A percentile compares a stretch with the other conserved stretches of the same genome.
Conservation (phyloP, 2,113 vertebrate species). For the Oncorhynchus keta region DNA sequence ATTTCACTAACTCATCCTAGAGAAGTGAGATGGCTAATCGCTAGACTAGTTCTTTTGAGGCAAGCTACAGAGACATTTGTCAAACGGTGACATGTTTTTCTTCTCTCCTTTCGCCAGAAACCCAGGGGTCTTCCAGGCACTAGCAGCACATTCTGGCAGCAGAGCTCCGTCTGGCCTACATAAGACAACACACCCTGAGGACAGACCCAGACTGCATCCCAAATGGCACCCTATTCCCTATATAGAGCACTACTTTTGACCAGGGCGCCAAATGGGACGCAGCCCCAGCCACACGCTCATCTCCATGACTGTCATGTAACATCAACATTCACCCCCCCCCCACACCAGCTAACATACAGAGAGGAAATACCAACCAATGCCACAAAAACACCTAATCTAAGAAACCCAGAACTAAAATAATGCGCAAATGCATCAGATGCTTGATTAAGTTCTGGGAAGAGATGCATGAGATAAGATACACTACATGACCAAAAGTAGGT, state of each 20-base stretch:
- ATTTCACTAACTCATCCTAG: background rate
- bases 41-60: constrained; percentile 3
- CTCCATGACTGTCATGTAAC: constrained; percentile 25
- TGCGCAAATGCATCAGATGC: too few species aligned
- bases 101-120: background rate
- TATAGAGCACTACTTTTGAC: too few species aligned
- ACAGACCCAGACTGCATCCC: background rate
- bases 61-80: constrained; percentile 4
- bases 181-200: constrained; percentile 11
- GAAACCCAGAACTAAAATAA: too few species aligned
- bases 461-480: too few species aligned
- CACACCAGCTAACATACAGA: too few species aligned
- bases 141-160: constrained; percentile 12
- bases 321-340: constrained; percentile 18
- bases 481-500: too few species aligned
- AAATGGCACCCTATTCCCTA: background rate
- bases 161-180: constrained; percentile 10
- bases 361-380: too few species aligned
- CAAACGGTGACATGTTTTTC: background rate
- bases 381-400: too few species aligned
- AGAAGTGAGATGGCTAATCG: background rate
- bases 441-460: too few species aligned
- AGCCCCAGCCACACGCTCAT: background rate
- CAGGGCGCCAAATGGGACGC: too few species aligned
- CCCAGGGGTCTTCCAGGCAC: background rate